Evolutionary conservation across 92 coral and sea anemone species (phyloP), one percentile per base, ranked within the genome.

Genomic region (Porites lobata): DNA sequence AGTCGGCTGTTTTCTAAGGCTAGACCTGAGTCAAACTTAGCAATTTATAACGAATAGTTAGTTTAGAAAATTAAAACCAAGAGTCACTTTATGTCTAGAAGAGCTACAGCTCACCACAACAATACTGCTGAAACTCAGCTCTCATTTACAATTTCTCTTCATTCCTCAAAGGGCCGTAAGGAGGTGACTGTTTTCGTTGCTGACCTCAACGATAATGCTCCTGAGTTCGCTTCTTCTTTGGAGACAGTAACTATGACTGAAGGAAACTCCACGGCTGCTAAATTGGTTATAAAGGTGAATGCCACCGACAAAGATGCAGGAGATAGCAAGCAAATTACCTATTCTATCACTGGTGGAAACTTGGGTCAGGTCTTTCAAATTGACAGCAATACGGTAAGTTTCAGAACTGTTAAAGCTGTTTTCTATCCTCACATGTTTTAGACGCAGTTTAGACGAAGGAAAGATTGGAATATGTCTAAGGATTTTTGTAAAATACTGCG

Each of bases 291-390:
- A 11, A 84, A 88, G 59, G 94, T 93, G 6, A 91, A 90, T 68
- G 99, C 99, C 19, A 92, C 98, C 2, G 99, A 96, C 70, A 78
- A n/a, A 50, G 99, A 96, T 29, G 94, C 86, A 19, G 99, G 99
- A 58, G 73, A 79, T 21, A 96, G 95, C 90, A 80, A 74, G 53
- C 78, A 17, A 24, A 83, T 96, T 14, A 94, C 91, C 1, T 96
- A 85, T 75, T 90, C 97, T 12, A 90, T 96, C 78, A 80, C 58
- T 52, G 72, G 59, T 7, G 99, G 99, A 43, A 95, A 96, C 68
- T 54, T 95, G 19, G 96, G 96, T 43, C 80, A 91, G 38, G 95
- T 79, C 9, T 96, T 96, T 77, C 47, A 26, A 8, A 95, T 96
- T 69, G 87, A 93, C 51, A 92, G 90, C 50, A 65, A 73, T 53